Evolutionary conservation across 2,113 vertebrate species (phyloP), one percentile per base, ranked within the genome.

Genomic region (Suricata suricatta): DNA sequence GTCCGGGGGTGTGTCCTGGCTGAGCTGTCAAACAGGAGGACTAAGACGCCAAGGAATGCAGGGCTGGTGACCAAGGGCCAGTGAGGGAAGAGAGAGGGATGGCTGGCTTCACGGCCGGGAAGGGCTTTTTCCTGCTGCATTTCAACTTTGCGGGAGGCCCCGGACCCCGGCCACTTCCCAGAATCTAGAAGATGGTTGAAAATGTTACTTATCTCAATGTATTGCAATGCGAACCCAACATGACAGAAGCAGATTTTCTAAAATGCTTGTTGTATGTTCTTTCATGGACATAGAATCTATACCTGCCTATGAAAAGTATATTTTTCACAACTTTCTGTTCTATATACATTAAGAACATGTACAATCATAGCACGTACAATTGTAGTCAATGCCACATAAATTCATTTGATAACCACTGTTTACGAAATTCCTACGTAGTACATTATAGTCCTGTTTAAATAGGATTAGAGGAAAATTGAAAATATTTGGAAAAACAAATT

Each of bases 381-480:
- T 90, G 16, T 14, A 77, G 35, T 79, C 54, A 54, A 50, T 0
- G 2, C 41, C 74, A 66, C 8, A 35, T 81, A 86, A 68, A 69
- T 76, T 81, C 9, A 86, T 63, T 50, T 66, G 33, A 41, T 79
- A 96, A 41, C 64, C 14, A 74, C 0, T 16, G 17, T 52, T 54
- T 13, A 57, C 68, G 8, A 16, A 90, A 89, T 31, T 89, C 74
- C 54, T 80, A 74, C 23, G 21, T 41, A 88, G 52, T 38, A 66
- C 35, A 50, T 3, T 71, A 33, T n/a, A 93, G 52, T 60, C 50
- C 35, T 94, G 80, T 74, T 94, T 94, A 92, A n/a, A 96, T 91
- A 80, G 13, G 27, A 57, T 74, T 60, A 83, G 9, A 50, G 7
- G 5, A 71, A 93, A 85, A 38, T 64, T 21, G 60, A 66, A 96